Base-by-base conservation (phyloP, 2,888 invertebrate species). In the Hipparchia semele region DNA sequence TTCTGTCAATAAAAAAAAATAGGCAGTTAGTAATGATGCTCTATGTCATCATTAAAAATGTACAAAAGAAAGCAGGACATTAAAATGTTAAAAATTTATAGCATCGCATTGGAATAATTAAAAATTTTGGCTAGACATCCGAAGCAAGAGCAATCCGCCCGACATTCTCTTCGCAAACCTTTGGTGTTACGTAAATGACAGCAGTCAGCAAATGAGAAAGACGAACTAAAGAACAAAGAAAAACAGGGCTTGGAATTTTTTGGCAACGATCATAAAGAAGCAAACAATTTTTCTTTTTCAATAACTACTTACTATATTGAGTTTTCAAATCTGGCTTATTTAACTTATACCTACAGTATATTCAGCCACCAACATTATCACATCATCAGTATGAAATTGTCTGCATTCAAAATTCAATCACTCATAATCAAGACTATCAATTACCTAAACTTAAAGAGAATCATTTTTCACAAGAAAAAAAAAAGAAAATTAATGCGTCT, bases 51-150 rank as follows among this genome's bases (percentile, higher is more conserved):
- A 6, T 56, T 49, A 23, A 49, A 62, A 64, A 49, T 51, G 39
- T 54, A 39, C 12, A 66, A 33, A 33, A 13, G 6, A 65, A 45
- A 65, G 51, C 12, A 64, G 10, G 49, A 64, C 58, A 68, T 71
- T 65, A 70, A 64, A 68, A 39, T 64, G 58, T 70, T 60, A 12
- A 46, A 53, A 61, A 67, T 71, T 59, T 65, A 66, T 67, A 61
- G 68, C 67, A 70, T 73, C 73, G 79, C 78, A 77, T 80, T 79
- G 77, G 81, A 81, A 82, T 82, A 83, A 83, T 83, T 82, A 82
- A 83, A 81, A 80, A 79, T 80, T 83, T 83, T 65, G 82, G 83
- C 82, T 80, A 70, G 71, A 62, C 69, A 72, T 53, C 70, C 45
- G 45, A 61, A 33, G 10, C 59, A 23, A 10, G 33, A 39, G 59